Conservation (phyloP, 2,797 vertebrate genomes). For the Urophycis tenuis region DNA sequence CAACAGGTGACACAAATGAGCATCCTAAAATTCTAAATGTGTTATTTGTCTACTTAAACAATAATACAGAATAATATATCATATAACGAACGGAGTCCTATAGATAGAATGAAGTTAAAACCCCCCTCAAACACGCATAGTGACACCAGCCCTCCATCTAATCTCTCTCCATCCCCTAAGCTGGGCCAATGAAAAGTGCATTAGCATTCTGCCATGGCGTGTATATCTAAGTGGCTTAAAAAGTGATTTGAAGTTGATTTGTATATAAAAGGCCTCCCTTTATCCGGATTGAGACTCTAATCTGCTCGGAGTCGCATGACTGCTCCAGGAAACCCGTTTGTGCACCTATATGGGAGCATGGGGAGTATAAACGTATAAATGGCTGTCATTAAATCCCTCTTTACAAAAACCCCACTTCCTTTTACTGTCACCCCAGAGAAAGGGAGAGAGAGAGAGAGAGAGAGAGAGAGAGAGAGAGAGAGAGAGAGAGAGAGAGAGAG, state of each 20-base stretch:
- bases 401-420: conserved; percentile 77
- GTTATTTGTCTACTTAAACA: neutral
- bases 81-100: conserved; percentile 1
- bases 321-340: conserved; percentile 79
- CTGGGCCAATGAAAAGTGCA: conserved; percentile 80
- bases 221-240: conserved; percentile 87
- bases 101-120: conserved; percentile 73
- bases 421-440: conserved; percentile 56
- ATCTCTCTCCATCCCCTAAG: conserved; percentile 77
- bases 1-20: conserved; percentile 20
- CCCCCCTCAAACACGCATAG: conserved; percentile 66
- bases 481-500: neutral
- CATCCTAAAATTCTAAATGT: neutral
- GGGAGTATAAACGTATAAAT: conserved; percentile 65
- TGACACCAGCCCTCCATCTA: conserved; percentile 74
- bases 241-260: conserved; percentile 90
- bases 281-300: conserved; percentile 83
- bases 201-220: conserved; percentile 81
- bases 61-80: neutral
- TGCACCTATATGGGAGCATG: conserved; percentile 72
- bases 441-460: conserved; percentile 22
- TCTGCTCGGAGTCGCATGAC: conserved; percentile 84
- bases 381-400: conserved; percentile 72
- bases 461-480: conserved; percentile 12
- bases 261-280: conserved; percentile 84